Percentiles rank a stretch among this genome's conserved stretches.
Conservation (phyloP, 2,888 invertebrate genomes). For the Tortricodes alternella region DNA sequence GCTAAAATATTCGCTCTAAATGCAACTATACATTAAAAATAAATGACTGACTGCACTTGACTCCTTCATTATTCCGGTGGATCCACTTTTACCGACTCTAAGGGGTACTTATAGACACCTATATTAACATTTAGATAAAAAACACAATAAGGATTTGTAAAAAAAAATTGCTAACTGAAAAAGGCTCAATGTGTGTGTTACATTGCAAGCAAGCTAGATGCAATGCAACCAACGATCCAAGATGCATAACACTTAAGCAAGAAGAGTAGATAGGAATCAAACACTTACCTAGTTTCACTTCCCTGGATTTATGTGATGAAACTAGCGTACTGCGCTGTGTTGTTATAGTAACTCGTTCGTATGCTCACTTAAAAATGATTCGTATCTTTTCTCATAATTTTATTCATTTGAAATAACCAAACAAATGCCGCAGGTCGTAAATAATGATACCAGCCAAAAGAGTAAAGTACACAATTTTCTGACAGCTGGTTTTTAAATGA, state of each 20-base stretch:
- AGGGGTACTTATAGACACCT: too few species aligned
- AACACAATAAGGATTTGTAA: too few species aligned
- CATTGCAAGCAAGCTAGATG: not conserved
- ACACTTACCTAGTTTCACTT: constrained; percentile 18
- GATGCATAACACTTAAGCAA: not conserved
- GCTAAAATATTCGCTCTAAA: too few species aligned
- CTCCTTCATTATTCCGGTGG: too few species aligned
- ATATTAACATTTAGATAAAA: too few species aligned
- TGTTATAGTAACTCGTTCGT: not conserved
- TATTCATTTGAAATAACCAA: too few species aligned
- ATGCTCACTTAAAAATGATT: not conserved
- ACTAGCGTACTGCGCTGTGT: not conserved
- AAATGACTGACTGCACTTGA: too few species aligned
- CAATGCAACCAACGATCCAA: not conserved
- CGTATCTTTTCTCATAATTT: too few species aligned
- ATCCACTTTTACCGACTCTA: too few species aligned
- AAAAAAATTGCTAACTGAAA: not conserved
- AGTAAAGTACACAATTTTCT: not conserved
- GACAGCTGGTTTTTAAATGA: too few species aligned
- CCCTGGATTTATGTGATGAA: not conserved
- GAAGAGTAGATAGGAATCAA: constrained; percentile 7
- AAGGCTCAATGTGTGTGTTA: not conserved
- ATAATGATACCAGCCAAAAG: constrained; percentile 13
- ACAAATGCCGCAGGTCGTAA: constrained; percentile 12
- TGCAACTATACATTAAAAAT: too few species aligned